A percentile compares a stretch with the other conserved stretches of the same genome.
Evolutionary conservation across 2,113 vertebrate species (phyloP).

Genomic region (Ailurus styani): DNA sequence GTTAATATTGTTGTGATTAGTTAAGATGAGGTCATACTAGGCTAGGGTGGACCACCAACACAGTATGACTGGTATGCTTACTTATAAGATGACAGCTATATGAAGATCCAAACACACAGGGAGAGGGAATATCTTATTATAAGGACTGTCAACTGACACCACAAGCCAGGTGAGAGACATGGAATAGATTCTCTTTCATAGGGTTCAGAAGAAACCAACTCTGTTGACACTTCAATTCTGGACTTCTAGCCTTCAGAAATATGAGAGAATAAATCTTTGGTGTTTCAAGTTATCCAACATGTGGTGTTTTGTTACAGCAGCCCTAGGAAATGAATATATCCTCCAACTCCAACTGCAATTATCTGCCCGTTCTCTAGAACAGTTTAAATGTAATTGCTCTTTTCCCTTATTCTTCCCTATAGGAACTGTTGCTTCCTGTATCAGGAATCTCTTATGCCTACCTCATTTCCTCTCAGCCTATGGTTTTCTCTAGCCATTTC

Average conservation of each 20-base stretch:
- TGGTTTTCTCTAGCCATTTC: neutral
- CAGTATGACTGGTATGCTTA: neutral
- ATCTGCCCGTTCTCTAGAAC: neutral
- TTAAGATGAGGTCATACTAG: neutral
- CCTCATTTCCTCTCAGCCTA: neutral
- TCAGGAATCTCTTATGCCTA: neutral
- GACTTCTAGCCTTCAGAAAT: neutral
- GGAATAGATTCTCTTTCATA: neutral
- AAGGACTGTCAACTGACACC: neutral
- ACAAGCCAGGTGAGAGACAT: neutral
- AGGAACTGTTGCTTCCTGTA: neutral
- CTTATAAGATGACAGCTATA: neutral
- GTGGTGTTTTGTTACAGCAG: neutral
- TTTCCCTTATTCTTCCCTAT: neutral
- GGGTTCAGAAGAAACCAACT: neutral
- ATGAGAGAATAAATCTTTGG: neutral
- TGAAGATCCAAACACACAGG: neutral
- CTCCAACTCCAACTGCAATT: neutral
- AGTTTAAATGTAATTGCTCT: neutral
- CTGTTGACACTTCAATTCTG: neutral
- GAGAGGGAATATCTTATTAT: neutral
- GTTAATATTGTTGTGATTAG: neutral
- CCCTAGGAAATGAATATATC: neutral
- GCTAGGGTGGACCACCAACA: neutral
- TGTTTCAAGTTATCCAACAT: neutral